These are phyloP conservation scores for Melipona beecheii DNA, from an alignment of 2,888 invertebrate genomes.

Conservation along the genomic window DNA sequence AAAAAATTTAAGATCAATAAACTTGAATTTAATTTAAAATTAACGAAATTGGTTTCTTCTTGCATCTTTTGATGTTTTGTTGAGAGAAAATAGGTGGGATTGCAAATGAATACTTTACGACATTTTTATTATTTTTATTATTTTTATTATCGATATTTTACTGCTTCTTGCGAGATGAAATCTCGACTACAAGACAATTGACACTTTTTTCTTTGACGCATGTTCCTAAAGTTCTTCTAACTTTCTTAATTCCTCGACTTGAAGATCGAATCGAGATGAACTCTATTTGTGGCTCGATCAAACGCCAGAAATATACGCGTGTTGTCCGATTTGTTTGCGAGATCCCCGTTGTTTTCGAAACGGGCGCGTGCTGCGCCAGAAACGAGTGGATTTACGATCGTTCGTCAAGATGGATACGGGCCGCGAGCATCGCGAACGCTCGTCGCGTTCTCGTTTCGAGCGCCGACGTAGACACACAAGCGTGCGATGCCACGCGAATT, in stretches of 20 bases:
- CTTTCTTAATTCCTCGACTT: background rate
- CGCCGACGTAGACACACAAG: conserved; percentile 18
- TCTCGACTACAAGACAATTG: conserved; percentile 11
- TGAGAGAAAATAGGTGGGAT: background rate
- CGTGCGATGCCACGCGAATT: background rate
- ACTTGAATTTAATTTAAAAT: too few relatives aligned
- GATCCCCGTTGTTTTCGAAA: conserved; percentile 6
- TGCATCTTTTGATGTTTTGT: too few relatives aligned
- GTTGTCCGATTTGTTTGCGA: background rate
- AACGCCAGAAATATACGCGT: conserved; percentile 25
- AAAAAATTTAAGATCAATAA: too few relatives aligned
- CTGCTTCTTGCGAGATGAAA: conserved; percentile 1
- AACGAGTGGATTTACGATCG: conserved; percentile 35
- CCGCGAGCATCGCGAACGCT: conserved; percentile 11
- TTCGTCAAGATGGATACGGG: conserved; percentile 24
- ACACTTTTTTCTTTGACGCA: background rate
- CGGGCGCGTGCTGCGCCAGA: background rate
- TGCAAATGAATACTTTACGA: conserved; percentile 16
- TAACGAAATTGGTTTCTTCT: too few relatives aligned
- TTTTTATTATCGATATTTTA: conserved; percentile 1
- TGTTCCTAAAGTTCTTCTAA: background rate
- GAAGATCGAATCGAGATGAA: background rate
- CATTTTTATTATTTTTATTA: too few relatives aligned
- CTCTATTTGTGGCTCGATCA: background rate
- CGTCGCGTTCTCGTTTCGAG: conserved; percentile 7